These are phyloP conservation scores for Eustalomyia histrio DNA, from an alignment of 2,888 invertebrate genomes.

Conservation along the genomic window DNA sequence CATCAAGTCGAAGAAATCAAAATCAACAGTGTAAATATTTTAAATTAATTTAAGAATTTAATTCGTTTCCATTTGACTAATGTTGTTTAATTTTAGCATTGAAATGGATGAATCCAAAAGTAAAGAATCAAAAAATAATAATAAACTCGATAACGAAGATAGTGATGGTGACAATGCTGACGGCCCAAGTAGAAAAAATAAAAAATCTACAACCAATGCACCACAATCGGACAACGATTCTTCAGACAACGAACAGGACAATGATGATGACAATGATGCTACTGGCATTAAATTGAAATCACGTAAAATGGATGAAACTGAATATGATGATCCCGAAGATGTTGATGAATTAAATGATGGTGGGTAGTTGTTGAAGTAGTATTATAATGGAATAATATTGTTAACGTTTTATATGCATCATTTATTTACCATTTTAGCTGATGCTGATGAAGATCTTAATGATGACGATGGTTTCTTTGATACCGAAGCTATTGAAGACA, in stretches of 20 bases:
- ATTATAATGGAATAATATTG: neutral
- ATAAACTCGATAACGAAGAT: constrained; percentile 73
- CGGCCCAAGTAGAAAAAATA: constrained; percentile 9
- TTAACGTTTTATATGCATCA: neutral
- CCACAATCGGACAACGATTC: constrained; percentile 75
- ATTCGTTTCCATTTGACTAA: neutral
- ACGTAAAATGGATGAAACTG: constrained; percentile 83
- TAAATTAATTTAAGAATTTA: neutral
- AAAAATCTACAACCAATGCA: constrained; percentile 74
- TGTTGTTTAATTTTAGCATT: constrained; percentile 71
- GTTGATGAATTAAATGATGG: constrained; percentile 81
- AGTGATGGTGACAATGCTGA: constrained; percentile 65
- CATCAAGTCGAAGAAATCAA: constrained; percentile 82
- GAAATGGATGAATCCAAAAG: constrained; percentile 77
- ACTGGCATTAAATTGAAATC: constrained; percentile 81
- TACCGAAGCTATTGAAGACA: constrained; percentile 61
- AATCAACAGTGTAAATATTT: constrained; percentile 74
- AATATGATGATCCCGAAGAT: constrained; percentile 85
- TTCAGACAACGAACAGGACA: constrained; percentile 73
- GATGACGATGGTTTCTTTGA: constrained; percentile 53
- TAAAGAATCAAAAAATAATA: constrained; percentile 77
- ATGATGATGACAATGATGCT: constrained; percentile 77
- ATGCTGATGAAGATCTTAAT: constrained; percentile 67
- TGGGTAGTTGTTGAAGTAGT: constrained; percentile 47
- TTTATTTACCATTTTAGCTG: constrained; percentile 53